These are phyloP conservation scores for Pluvianellus socialis DNA, from an alignment of 2,113 vertebrate species.

Conservation along the genomic window DNA sequence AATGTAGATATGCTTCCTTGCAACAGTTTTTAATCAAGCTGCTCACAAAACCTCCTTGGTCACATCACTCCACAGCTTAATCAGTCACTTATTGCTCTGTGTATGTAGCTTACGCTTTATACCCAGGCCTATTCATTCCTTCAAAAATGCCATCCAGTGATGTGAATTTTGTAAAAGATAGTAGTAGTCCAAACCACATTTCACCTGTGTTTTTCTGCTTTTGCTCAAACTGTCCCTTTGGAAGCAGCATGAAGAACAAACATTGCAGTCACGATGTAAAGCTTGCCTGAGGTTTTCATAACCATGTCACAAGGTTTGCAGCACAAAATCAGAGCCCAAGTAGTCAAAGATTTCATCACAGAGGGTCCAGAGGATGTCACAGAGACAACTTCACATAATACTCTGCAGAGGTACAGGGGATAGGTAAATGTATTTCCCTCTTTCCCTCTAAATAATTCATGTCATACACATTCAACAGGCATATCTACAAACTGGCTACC, in stretches of 20 bases:
- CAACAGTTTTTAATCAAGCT: neutral
- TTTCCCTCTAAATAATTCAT: neutral
- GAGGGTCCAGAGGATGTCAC: neutral
- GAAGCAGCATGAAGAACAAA: neutral
- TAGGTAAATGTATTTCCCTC: neutral
- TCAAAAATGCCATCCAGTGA: neutral
- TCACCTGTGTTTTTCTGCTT: neutral
- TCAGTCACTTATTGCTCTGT: neutral
- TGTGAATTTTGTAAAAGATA: neutral
- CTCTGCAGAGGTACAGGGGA: neutral
- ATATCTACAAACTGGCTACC: neutral
- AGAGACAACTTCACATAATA: accelerated
- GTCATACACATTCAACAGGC: neutral
- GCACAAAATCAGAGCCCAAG: neutral
- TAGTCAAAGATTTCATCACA: neutral
- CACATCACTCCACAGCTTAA: neutral
- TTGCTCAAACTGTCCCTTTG: neutral
- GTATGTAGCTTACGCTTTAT: neutral
- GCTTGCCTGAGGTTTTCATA: neutral
- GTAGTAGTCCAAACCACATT: neutral
- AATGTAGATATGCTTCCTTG: neutral
- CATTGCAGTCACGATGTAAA: neutral
- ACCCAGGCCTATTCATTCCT: neutral
- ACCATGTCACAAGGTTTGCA: neutral
- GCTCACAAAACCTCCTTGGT: neutral